phyloP scores from a whole-genome alignment of 2,888 invertebrate species.

The Drosophila macrospina region DNA sequence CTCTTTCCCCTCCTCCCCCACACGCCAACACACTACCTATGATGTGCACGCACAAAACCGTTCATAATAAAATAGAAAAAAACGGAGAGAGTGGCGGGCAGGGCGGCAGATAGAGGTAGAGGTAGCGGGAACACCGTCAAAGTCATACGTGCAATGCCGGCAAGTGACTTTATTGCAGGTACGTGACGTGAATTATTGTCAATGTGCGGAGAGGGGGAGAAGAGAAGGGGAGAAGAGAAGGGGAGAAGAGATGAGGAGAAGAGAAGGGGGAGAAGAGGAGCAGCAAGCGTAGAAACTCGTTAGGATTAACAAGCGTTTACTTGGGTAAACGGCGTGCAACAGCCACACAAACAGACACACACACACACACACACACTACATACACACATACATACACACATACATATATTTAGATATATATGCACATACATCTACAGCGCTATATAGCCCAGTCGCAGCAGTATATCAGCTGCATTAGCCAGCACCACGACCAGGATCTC shows the following conservation, averaged over 20 bases:
- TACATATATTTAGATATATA: background rate
- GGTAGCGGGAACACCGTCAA: conserved; percentile 66
- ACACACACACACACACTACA: conserved; percentile 28
- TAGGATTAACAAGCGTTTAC: conserved; percentile 82
- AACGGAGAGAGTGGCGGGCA: background rate
- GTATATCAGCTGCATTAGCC: conserved; percentile 74
- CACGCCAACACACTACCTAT: too few species aligned
- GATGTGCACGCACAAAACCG: conserved; percentile 69
- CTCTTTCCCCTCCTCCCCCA: too few species aligned
- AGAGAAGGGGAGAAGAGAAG: too few species aligned
- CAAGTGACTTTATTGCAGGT: conserved; percentile 81
- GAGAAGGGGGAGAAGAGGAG: background rate
- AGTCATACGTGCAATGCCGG: conserved; percentile 81
- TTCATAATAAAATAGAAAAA: conserved; percentile 75
- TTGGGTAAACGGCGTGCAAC: conserved; percentile 72
- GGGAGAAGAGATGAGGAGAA: too few species aligned
- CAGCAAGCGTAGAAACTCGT: conserved; percentile 74
- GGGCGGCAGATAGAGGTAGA: background rate
- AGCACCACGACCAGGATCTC: conserved; percentile 43
- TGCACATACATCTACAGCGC: too few species aligned
- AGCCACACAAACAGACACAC: conserved; percentile 42
- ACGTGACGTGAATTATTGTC: conserved; percentile 82
- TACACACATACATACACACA: conserved; percentile 5
- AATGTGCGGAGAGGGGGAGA: conserved; percentile 45
- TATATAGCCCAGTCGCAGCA: background rate